These are phyloP conservation scores for Nomada hirtipes DNA, from an alignment of 2,888 invertebrate species.

Conservation along the genomic window DNA sequence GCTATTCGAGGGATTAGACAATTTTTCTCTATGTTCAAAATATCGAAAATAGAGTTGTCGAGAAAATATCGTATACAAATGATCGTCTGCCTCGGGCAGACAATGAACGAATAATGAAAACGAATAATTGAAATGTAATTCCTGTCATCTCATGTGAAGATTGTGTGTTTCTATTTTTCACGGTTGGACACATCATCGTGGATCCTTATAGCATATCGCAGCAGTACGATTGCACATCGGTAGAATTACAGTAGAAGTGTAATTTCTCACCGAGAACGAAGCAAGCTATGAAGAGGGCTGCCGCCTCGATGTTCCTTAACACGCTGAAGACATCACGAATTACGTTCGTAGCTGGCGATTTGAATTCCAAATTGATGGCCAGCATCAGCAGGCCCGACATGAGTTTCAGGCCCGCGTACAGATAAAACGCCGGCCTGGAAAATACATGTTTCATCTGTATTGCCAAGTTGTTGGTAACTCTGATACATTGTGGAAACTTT, in stretches of 20 bases:
- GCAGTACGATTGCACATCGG: background rate
- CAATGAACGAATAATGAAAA: too few species aligned
- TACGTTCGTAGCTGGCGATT: conserved; percentile 90
- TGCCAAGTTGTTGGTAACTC: background rate
- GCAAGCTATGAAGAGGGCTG: conserved; percentile 90
- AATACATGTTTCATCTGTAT: background rate
- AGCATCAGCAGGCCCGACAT: conserved; percentile 89
- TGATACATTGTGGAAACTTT: too few species aligned
- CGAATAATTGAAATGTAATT: too few species aligned
- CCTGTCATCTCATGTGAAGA: too few species aligned
- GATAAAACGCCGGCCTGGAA: conserved; percentile 91
- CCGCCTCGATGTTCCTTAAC: conserved; percentile 89
- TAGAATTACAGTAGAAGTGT: background rate
- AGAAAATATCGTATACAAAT: too few species aligned
- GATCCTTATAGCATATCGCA: background rate
- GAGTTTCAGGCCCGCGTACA: conserved; percentile 90
- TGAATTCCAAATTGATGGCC: conserved; percentile 91
- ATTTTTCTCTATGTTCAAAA: too few species aligned
- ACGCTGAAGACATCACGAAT: conserved; percentile 89
- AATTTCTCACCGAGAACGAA: conserved; percentile 88
- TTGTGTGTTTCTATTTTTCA: too few species aligned
- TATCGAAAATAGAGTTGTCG: too few species aligned
- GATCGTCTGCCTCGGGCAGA: too few species aligned
- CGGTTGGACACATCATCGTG: too few species aligned
- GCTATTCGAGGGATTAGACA: too few species aligned